Percentiles rank a stretch among this genome's conserved stretches.
Evolutionary conservation across 2,797 vertebrate species (phyloP).

Genomic region (Silurus lanzhouensis): DNA sequence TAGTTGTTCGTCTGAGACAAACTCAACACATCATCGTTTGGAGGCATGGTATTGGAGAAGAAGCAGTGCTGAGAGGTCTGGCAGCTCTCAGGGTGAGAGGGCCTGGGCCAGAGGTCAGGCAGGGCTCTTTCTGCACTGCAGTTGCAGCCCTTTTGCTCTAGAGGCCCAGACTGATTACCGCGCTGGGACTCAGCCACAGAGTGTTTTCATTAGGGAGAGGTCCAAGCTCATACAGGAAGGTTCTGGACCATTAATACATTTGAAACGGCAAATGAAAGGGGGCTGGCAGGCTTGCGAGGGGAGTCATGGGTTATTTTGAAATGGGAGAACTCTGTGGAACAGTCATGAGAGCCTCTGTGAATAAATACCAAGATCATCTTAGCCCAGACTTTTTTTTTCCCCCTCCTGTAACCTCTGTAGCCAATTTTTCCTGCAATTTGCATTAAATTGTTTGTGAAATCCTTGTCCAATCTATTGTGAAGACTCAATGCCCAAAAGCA

Average conservation of each 20-base stretch:
- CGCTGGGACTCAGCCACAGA: conserved; percentile 72
- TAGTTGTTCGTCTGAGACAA: conserved; percentile 30
- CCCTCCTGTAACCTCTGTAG: conserved; percentile 71
- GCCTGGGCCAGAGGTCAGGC: conserved; percentile 69
- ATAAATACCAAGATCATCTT: conserved; percentile 78
- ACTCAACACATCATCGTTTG: not conserved
- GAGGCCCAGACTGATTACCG: conserved; percentile 77
- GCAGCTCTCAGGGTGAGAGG: conserved; percentile 53
- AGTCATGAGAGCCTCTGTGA: conserved; percentile 73
- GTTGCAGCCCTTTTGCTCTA: conserved; percentile 67
- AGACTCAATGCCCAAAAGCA: conserved; percentile 66
- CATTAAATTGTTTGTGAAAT: conserved; percentile 85
- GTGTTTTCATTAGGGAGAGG: conserved; percentile 81
- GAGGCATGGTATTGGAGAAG: not conserved
- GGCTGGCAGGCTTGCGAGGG: conserved; percentile 55
- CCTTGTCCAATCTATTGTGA: conserved; percentile 71
- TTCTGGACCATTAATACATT: conserved; percentile 86
- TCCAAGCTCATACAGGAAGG: conserved; percentile 81
- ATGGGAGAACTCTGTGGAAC: conserved; percentile 76
- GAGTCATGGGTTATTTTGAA: conserved; percentile 77
- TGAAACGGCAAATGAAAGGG: conserved; percentile 78
- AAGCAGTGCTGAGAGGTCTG: conserved; percentile 2
- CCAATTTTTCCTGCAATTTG: conserved; percentile 85
- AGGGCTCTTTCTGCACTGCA: conserved; percentile 72
- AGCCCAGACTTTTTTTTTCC: conserved; percentile 59